Conservation (phyloP, 2,888 invertebrate genomes). For the Cryptocephalus moraei region DNA sequence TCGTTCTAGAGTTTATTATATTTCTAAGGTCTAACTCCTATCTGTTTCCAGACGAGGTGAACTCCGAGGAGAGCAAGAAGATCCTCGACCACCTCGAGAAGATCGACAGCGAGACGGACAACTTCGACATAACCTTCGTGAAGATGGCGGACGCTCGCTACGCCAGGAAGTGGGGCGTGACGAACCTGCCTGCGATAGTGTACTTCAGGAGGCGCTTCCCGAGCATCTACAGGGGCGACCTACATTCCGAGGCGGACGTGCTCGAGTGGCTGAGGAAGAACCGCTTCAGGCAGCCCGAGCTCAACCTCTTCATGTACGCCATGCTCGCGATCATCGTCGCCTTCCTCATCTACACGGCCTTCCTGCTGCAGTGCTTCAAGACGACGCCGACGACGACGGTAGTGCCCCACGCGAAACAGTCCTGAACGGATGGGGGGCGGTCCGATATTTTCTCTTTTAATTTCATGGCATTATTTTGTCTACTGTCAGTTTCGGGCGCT, state of each 20-base stretch:
- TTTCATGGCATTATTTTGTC: no score
- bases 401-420: conserved; percentile 53
- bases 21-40: no score
- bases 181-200: conserved; percentile 80
- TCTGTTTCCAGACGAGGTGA: conserved; percentile 61
- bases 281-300: conserved; percentile 83
- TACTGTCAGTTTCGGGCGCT: no score
- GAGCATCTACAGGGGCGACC: conserved; percentile 75
- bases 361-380: conserved; percentile 83
- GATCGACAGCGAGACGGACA: conserved; percentile 91
- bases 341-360: conserved; percentile 83
- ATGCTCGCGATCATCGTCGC: conserved; percentile 75
- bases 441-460: no score
- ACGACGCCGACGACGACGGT: conserved; percentile 53
- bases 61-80: conserved; percentile 68
- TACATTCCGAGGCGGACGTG: conserved; percentile 75
- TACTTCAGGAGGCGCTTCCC: conserved; percentile 88
- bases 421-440: conserved; percentile 2
- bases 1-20: no score
- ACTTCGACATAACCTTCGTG: conserved; percentile 87
- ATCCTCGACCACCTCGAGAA: conserved; percentile 81
- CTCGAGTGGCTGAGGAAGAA: conserved; percentile 89
- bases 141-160: conserved; percentile 88
- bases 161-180: conserved; percentile 89
- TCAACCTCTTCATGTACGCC: conserved; percentile 91